phyloP scores from a whole-genome alignment of 1,140 invertebrate genomes.

The Penaeus indicus region DNA sequence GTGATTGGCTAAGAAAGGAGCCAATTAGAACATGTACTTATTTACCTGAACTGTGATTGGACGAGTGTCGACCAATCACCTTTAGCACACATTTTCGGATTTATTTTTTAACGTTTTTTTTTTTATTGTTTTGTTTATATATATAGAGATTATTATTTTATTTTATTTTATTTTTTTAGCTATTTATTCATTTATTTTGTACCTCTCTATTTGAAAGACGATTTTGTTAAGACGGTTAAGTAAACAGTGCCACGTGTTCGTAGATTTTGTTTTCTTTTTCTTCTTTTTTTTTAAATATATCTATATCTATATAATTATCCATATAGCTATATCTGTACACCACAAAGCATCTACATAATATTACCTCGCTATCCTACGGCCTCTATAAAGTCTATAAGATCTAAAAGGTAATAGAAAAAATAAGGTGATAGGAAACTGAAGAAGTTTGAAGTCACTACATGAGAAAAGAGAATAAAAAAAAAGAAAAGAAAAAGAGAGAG shows the following conservation, averaged over 20 bases:
- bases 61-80: slow-evolving; percentile 37
- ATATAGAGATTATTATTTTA: too few species aligned
- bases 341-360: slow-evolving; percentile 52
- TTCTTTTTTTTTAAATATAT: background rate
- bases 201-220: slow-evolving; percentile 47
- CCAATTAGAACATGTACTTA: background rate
- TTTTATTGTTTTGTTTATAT: too few species aligned
- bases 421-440: background rate
- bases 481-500: background rate
- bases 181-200: slow-evolving; percentile 13
- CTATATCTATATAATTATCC: slow-evolving; percentile 43
- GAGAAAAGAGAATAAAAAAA: background rate
- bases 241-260: slow-evolving; percentile 45
- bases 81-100: slow-evolving; percentile 31
- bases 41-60: slow-evolving; percentile 3
- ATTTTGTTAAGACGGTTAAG: slow-evolving; percentile 26
- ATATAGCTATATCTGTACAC: slow-evolving; percentile 57
- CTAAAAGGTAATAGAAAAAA: background rate
- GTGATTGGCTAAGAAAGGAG: background rate
- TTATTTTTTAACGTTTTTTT: slow-evolving; percentile 1
- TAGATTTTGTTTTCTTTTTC: background rate
- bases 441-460: background rate
- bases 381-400: background rate
- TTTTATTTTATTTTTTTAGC: too few species aligned
- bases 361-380: slow-evolving; percentile 32